phyloP scores from a whole-genome alignment of 2,888 invertebrate species.

The Agapetus fuscipes region DNA sequence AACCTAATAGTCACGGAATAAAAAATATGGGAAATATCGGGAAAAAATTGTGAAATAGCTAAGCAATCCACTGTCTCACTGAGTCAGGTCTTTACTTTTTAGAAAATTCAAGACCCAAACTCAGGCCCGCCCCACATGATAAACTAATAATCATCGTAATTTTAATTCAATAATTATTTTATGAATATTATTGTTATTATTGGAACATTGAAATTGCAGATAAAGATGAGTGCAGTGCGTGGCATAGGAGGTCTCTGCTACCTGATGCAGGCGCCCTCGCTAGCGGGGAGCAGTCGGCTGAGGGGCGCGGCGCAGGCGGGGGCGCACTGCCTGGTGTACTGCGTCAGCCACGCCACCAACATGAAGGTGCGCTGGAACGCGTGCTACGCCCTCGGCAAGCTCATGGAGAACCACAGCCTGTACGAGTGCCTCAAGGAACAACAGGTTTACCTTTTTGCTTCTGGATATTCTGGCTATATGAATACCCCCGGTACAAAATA shows the following conservation, averaged over 20 bases:
- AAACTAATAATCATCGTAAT: too few species aligned
- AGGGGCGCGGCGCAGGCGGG: conserved; percentile 47
- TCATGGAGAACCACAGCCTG: conserved; percentile 54
- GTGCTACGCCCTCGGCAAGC: conserved; percentile 76
- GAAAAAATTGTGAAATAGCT: too few species aligned
- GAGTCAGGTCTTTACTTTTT: too few species aligned
- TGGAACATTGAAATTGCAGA: too few species aligned
- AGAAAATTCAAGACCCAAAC: too few species aligned
- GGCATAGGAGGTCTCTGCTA: conserved; percentile 68
- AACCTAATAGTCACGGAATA: too few species aligned
- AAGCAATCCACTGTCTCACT: too few species aligned
- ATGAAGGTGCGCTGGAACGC: conserved; percentile 92
- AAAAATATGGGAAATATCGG: too few species aligned
- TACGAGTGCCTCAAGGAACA: conserved; percentile 40
- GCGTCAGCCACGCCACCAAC: conserved; percentile 57
- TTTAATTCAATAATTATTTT: too few species aligned
- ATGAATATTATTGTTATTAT: too few species aligned
- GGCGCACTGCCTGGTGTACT: conserved; percentile 57
- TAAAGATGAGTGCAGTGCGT: conserved; percentile 67
- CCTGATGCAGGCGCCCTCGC: conserved; percentile 43
- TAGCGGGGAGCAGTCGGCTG: conserved; percentile 39
- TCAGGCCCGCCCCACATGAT: too few species aligned
- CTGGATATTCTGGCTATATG: background rate
- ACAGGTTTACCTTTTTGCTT: conserved; percentile 35
- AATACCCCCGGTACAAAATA: background rate